phyloP scores from a whole-genome alignment of 2,888 invertebrate genomes.

The Trichopoda pennipes region DNA sequence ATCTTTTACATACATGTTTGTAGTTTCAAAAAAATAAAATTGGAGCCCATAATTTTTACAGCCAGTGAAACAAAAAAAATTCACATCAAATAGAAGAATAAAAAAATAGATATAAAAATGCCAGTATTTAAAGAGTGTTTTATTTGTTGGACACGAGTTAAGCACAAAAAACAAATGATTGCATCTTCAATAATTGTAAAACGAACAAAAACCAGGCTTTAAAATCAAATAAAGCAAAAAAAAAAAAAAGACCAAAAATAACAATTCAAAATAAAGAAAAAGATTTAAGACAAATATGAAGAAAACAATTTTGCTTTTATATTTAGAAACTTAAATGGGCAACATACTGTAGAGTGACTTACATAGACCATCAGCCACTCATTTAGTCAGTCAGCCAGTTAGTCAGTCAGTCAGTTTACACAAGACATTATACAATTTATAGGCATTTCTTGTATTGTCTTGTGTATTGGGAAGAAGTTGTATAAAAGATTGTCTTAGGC shows the following conservation, averaged over 20 bases:
- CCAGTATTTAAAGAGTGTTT: slow-evolving; percentile 75
- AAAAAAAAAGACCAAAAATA: slow-evolving; percentile 30
- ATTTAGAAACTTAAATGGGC: slow-evolving; percentile 58
- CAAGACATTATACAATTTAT: neutral
- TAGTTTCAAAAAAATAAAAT: neutral
- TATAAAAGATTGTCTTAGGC: slow-evolving; percentile 16
- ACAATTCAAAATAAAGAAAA: neutral
- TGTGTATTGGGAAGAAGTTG: neutral
- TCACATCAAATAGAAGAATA: slow-evolving; percentile 3
- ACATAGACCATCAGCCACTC: neutral
- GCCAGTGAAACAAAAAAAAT: neutral
- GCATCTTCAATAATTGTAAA: slow-evolving; percentile 74
- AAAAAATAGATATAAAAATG: slow-evolving; percentile 67
- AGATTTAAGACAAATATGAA: slow-evolving; percentile 25
- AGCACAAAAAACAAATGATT: slow-evolving; percentile 73
- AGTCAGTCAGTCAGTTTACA: slow-evolving; percentile 3
- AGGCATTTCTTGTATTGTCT: neutral
- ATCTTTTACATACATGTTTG: slow-evolving; percentile 35
- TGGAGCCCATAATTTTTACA: slow-evolving; percentile 36
- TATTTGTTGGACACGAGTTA: slow-evolving; percentile 80
- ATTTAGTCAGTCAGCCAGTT: slow-evolving; percentile 1
- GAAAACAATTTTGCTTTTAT: slow-evolving; percentile 20
- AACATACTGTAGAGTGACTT: neutral
- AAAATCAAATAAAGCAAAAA: slow-evolving; percentile 69
- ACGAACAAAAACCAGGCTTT: slow-evolving; percentile 2